Base-by-base conservation (phyloP, 2,888 invertebrate genomes). In the Orthosia cruda region DNA sequence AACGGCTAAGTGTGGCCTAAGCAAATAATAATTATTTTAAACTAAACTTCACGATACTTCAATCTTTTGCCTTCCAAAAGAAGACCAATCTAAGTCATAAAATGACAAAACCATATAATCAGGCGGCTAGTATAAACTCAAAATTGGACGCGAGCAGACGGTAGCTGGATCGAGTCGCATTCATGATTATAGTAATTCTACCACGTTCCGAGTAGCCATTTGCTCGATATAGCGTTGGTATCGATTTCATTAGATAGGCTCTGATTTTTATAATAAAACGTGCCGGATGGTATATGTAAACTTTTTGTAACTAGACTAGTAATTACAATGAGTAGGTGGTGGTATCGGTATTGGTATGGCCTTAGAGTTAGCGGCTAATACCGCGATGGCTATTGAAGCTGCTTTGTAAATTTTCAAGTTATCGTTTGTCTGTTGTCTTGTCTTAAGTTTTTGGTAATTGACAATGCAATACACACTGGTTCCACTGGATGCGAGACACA, bases 221-320 rank as follows among this genome's bases (percentile, higher is more conserved):
- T 89, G 81, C 86, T 80, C 64, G 81, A 87, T 83, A 86, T 85
- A 76, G 88, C 85, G 88, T 86, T 80, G 66, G 88, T 89, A 89
- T 89, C 89, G 89, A 89, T 89, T 89, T 89, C 89, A 89, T 89
- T 89, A 89, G 87, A 88, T 85, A 83, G 85, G 83, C 83, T 65
- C 67, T 74, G 86, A 84, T 88, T 87, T 89, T 89, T 87, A 89
- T 88, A 80, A 84, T 89, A 88, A 85, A 89, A 82, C 77, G 87
- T 82, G 71, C 87, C 84, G 87, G 88, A 88, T 84, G 82, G 74
- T 88, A 78, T 84, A 82, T 80, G 87, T 88, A 84, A 86, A 80
- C 82, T 84, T 87, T 88, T 83, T 87, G 74, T 88, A 86, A 88
- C 80, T 86, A 82, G 87, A 80, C 70, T 77, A 71, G 87, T 88